phyloP scores from a whole-genome alignment of 1,140 invertebrate species.

The Drosophila nannoptera region DNA sequence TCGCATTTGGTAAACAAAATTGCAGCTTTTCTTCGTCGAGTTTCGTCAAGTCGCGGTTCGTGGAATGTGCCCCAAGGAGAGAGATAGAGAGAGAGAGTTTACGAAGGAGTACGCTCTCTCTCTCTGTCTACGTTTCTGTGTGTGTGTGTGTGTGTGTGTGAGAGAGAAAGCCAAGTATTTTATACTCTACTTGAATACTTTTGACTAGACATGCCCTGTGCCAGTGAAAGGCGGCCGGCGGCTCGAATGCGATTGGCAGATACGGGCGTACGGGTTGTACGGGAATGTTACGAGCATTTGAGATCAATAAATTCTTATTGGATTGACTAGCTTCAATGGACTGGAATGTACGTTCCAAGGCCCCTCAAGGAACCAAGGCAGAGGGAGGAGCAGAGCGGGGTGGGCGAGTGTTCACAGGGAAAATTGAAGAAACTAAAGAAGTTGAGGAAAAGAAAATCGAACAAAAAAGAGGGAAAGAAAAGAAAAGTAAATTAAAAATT shows the following conservation, averaged over 20 bases:
- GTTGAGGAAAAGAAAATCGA: constrained; percentile 42
- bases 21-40: constrained; percentile 29
- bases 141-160: too few species aligned
- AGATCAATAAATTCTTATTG: constrained; percentile 44
- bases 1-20: constrained; percentile 55
- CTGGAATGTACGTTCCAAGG: constrained; percentile 1
- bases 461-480: constrained; percentile 33
- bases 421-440: constrained; percentile 1
- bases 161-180: background rate
- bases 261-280: background rate
- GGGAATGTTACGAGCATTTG: constrained; percentile 40
- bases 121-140: too few species aligned
- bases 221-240: background rate
- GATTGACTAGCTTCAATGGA: constrained; percentile 28
- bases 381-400: background rate
- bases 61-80: constrained; percentile 19
- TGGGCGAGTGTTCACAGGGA: background rate
- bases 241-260: background rate
- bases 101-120: too few species aligned
- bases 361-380: background rate
- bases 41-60: constrained; percentile 25
- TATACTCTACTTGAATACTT: background rate
- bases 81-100: constrained; percentile 4
- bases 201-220: constrained; percentile 22
- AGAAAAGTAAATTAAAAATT: constrained; percentile 57